A percentile compares a stretch with the other conserved stretches of the same genome.
Evolutionary conservation across 2,797 vertebrate species (phyloP).

Genomic region (Falco cherrug): DNA sequence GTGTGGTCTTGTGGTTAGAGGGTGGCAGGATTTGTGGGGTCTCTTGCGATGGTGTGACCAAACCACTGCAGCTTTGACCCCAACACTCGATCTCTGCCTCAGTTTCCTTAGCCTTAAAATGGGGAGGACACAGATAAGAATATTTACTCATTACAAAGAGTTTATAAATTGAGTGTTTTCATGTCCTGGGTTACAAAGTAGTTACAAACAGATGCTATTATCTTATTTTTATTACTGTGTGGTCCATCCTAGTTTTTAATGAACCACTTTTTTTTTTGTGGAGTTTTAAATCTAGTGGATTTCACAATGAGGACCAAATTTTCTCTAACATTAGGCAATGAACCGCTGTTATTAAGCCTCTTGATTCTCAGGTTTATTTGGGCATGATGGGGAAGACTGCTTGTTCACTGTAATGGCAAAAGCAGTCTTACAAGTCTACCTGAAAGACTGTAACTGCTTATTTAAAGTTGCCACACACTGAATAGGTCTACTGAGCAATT

Average conservation of each 20-base stretch:
- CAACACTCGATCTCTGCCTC: background rate
- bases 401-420: background rate
- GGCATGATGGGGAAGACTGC: background rate
- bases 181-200: background rate
- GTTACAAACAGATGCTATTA: background rate
- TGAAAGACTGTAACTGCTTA: background rate
- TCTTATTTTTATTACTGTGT: background rate
- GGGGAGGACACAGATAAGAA: background rate
- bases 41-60: background rate
- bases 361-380: background rate
- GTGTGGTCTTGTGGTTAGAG: background rate
- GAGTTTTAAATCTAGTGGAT: background rate
- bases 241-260: background rate
- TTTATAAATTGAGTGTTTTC: background rate
- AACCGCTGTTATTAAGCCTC: background rate
- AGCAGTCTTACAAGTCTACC: background rate
- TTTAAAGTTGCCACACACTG: background rate
- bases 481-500: background rate
- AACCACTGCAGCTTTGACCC: background rate
- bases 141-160: background rate
- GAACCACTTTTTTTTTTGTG: background rate
- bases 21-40: background rate
- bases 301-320: background rate
- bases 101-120: background rate
- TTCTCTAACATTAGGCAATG: background rate